phyloP scores from a whole-genome alignment of 2,113 vertebrate genomes.

The Ptychochromis oligacanthus region DNA sequence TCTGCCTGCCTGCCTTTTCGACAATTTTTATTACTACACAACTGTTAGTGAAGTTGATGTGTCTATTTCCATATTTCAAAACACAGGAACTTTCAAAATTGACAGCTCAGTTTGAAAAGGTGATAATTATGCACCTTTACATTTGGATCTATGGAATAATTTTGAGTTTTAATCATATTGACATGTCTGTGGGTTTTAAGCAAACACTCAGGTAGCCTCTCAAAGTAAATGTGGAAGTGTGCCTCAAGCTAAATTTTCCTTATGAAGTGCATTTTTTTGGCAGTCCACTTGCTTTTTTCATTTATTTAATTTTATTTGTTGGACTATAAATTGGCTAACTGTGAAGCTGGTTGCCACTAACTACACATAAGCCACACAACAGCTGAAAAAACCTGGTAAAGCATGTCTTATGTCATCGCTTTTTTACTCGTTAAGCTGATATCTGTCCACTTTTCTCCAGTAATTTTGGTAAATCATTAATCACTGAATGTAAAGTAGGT shows the following conservation, averaged over 20 bases:
- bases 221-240: background rate
- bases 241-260: background rate
- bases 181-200: background rate
- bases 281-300: too few species aligned
- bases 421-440: background rate
- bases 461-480: background rate
- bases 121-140: slow-evolving; percentile 2
- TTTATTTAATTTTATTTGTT: too few species aligned
- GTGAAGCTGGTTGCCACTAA: too few species aligned
- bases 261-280: background rate
- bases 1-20: background rate
- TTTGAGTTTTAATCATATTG: background rate
- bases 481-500: background rate
- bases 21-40: background rate
- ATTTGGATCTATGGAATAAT: background rate
- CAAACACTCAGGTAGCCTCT: background rate
- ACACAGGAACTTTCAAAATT: background rate
- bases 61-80: background rate
- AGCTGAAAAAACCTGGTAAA: too few species aligned
- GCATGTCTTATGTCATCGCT: too few species aligned
- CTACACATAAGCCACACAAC: too few species aligned
- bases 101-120: background rate
- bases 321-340: too few species aligned
- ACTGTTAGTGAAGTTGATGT: background rate
- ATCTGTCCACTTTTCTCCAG: background rate